Base-by-base conservation (phyloP, 2,113 vertebrate genomes). In the Oreamnos americanus region DNA sequence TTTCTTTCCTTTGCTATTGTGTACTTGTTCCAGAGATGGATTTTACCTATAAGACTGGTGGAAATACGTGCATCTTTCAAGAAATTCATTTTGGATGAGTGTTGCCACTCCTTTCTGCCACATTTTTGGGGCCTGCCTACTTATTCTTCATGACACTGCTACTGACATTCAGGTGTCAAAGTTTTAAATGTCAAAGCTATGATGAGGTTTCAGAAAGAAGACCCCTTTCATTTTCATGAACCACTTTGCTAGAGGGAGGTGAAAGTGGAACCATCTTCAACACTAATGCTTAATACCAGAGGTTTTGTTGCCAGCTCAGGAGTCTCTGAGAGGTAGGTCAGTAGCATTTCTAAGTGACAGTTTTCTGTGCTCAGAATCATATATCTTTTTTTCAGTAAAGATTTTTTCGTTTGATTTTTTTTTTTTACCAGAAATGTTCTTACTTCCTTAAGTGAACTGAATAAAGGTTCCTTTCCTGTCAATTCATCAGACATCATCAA, bases 201-300 rank as follows among this genome's bases (percentile, higher is more conserved):
- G 26, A n/a, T 26, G 25, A 91, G 0, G 15, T 55, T 82, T 21
- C 26, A 95, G 25, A 87, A 92, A 30, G 23, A 36, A 36, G 9
- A 0, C 1, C 5, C 33, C 7, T 28, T 60, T 64, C 1, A 0
- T 39, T 60, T 84, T 28, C 15, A 12, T 51, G 81, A n/a, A 49
- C 8, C n/a, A 43, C 11, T 82, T 53, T 78, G 14, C 39, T 64
- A 82, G 13, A 71, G 2, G 3, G 36, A 12, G 81, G 15, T 49
- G 6, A 53, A 88, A 94, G 6, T 0, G 6, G 11, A 71, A 91
- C 5, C 14, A 3, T 17, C 36, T 45, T 76, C 36, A 58, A 43
- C 26, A 83, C n/a, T 51, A 60, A 13, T 36, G 17, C 47, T 88
- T 45, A 60, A 60, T 57, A 28, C 17, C 49, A 36, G 14, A 83